Evolutionary conservation across 2,888 invertebrate genomes (phyloP).

Genomic region (Ceriagrion tenellum): DNA sequence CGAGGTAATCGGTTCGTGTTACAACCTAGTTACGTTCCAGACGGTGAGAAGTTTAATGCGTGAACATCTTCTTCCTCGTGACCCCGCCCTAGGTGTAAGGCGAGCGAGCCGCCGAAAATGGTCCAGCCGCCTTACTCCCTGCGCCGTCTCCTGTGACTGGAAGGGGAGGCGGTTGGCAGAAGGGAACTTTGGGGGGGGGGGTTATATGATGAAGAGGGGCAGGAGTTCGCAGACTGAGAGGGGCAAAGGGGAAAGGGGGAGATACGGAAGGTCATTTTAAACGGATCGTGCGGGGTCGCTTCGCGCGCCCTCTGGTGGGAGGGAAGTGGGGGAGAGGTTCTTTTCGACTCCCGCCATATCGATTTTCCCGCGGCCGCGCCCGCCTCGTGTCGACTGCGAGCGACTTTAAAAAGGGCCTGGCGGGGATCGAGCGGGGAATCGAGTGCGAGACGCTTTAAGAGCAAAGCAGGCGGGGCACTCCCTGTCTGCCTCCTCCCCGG

Average conservation of each 20-base stretch:
- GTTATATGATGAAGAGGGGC: background rate
- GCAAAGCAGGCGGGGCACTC: no score
- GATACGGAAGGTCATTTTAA: background rate
- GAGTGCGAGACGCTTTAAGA: background rate
- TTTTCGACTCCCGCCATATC: constrained; percentile 3
- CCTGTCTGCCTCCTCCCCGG: no score
- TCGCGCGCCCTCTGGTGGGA: background rate
- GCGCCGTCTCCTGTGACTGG: background rate
- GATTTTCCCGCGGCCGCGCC: background rate
- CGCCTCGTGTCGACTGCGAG: background rate
- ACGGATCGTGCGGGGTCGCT: constrained; percentile 4
- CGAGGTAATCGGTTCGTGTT: no score
- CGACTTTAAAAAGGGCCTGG: background rate
- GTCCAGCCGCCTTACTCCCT: background rate
- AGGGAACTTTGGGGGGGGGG: background rate
- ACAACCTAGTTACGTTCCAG: no score
- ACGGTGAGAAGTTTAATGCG: background rate
- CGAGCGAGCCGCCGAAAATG: background rate
- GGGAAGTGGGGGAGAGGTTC: background rate
- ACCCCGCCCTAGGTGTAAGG: background rate
- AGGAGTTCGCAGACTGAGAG: background rate
- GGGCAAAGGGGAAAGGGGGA: background rate
- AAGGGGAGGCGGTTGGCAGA: background rate
- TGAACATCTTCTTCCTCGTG: background rate
- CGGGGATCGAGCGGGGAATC: background rate